Evolutionary conservation across 2,113 vertebrate species (phyloP), one percentile per base, ranked within the genome.

Genomic region (Hippocampus abdominalis): DNA sequence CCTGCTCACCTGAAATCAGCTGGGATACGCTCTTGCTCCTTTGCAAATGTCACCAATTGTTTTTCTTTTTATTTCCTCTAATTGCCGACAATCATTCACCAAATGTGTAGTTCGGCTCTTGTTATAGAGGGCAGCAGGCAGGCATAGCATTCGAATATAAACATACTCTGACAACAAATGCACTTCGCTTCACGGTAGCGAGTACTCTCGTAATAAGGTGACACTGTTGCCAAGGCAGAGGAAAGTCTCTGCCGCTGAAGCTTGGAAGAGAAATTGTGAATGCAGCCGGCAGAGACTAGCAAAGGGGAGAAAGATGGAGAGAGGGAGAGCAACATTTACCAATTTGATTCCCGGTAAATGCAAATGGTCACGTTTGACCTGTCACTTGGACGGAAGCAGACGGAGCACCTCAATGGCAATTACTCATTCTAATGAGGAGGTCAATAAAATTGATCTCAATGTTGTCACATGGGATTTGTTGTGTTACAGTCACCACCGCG

Each of bases 181-280:
- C 77, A 72, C 81, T 77, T 81, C 74, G 80, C 79, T 74, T 80
- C 64, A 68, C 81, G 74, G 76, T 72, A 77, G 81, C 83, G 86
- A 80, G 84, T 86, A 76, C 74, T 7, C 40, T 27, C 15, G 79
- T 66, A 74, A 76, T 69, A 79, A 83, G 78, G 75, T 86, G 77
- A 68, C 82, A 83, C 84, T 89, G 86, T 88, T 88, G 84, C 84
- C 82, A 83, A 85, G 86, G 84, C 79, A 86, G 84, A 87, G 64
- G 72, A 87, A 66, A 81, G 25, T 64, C 64, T 80, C 49, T 62
- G 64, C 67, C 68, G 70, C 74, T 73, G 62, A 72, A 75, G 64
- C 78, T 75, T 53, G 54, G 74, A 69, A 67, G 66, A 76, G 74
- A 64, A 70, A 76, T 65, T 59, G 83, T 68, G 63, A 77, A 21